Evolutionary conservation across 2,888 invertebrate genomes (phyloP).

Genomic region (Arge pagana): DNA sequence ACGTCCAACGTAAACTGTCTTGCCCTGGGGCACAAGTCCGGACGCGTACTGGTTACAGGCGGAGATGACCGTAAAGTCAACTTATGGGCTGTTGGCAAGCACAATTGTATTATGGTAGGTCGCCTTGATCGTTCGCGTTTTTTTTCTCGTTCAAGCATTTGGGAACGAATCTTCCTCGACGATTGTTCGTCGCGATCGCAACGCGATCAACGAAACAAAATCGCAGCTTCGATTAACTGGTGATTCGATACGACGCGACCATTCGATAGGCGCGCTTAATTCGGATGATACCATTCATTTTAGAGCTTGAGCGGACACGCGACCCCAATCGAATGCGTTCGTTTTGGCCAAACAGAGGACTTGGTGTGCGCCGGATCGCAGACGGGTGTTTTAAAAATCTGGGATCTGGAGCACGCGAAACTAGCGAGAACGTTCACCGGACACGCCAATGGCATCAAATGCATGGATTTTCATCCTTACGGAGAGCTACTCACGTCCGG

Average conservation of each 20-base stretch:
- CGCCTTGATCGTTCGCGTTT: not conserved
- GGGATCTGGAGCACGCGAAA: constrained; percentile 95
- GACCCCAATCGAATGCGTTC: constrained; percentile 91
- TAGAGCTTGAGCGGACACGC: constrained; percentile 92
- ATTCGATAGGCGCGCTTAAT: too few species aligned
- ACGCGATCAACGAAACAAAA: too few species aligned
- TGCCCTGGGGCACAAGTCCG: constrained; percentile 88
- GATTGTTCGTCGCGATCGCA: too few species aligned
- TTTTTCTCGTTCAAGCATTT: not conserved
- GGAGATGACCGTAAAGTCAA: constrained; percentile 98
- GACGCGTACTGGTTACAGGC: constrained; percentile 89
- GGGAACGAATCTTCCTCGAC: too few species aligned
- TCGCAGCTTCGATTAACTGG: too few species aligned
- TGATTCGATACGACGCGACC: too few species aligned
- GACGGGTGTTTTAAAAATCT: constrained; percentile 91
- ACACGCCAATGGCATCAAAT: constrained; percentile 82
- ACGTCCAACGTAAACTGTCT: constrained; percentile 85
- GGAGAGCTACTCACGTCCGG: constrained; percentile 94
- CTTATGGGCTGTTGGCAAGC: constrained; percentile 94
- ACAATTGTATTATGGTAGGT: constrained; percentile 91
- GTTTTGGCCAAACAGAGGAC: constrained; percentile 93
- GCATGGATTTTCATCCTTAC: constrained; percentile 95
- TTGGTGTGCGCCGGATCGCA: constrained; percentile 94
- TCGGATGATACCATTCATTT: too few species aligned
- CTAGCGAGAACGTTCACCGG: constrained; percentile 88